Evolutionary conservation across 2,113 vertebrate species (phyloP), one percentile per base, ranked within the genome.

Genomic region (Sebastes schlegelii): DNA sequence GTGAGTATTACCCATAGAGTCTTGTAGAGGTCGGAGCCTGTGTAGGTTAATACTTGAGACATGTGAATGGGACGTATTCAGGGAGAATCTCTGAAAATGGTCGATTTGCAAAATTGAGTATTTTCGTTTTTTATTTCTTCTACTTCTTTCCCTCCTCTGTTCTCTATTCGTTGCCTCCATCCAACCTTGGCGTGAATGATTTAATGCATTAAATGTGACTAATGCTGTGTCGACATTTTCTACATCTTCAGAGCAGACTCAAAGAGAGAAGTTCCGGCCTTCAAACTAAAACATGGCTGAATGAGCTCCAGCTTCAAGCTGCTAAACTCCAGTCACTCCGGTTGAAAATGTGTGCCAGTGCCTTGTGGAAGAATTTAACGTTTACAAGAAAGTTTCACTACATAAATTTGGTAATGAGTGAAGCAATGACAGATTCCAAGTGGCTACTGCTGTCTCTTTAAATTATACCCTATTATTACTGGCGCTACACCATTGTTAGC

Each of bases 131-230:
- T 21, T 19, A 48, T 79, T 71, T 83, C 13, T n/a, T 43, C 43
- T 4, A 19, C 13, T 62, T 52, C 13, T 66, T 57, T 71, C 62
- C 69, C 8, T 72, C 68, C 49, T 80, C 54, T 19, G 34, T 17
- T 68, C 55, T 65, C 49, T 64, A 71, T 72, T 87, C 73, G 40
- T 46, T 17, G 19, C 51, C n/a, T 61, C 71, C 68, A 70, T 69
- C 82, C 55, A 57, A 54, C 61, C 73, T 66, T 80, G 70, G 76
- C 57, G 66, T 82, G 77, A 85, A 71, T 52, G 83, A 63, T 88
- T 92, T 92, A 85, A 81, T 93, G 81, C 89, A 86, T 88, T 87
- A 90, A 88, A 77, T 85, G 84, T 77, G 83, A 85, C 85, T 87
- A 86, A 91, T 86, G 77, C 85, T 88, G 78, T 54, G 54, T 55